These are phyloP conservation scores for Chrosomus eos DNA, from an alignment of 2,797 vertebrate genomes.

Conservation along the genomic window DNA sequence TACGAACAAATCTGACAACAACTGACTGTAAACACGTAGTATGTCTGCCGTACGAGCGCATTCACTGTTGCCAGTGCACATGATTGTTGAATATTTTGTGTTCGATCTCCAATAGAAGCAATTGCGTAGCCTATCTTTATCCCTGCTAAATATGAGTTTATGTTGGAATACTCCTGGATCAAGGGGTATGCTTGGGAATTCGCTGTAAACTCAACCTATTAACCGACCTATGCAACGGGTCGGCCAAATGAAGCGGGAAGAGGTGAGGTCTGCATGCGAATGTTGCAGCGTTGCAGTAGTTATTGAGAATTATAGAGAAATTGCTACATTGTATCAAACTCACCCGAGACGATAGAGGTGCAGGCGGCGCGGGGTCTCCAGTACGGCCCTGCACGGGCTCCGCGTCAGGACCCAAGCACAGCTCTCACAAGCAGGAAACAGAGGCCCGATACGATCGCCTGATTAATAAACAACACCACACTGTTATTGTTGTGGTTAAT, in stretches of 20 bases:
- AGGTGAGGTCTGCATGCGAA: conserved; percentile 63
- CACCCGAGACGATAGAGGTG: conserved; percentile 98
- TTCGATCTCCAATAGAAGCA: conserved; percentile 60
- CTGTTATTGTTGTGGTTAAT: neutral
- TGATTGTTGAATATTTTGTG: conserved; percentile 13
- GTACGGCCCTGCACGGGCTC: conserved; percentile 97
- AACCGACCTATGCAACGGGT: conserved; percentile 65
- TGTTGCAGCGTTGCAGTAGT: conserved; percentile 82
- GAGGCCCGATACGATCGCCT: conserved; percentile 74
- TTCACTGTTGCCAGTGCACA: conserved; percentile 35
- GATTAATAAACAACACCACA: conserved; percentile 54
- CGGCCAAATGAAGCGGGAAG: conserved; percentile 60
- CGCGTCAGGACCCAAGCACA: conserved; percentile 89
- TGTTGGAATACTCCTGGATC: conserved; percentile 86
- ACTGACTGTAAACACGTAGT: conserved; percentile 73
- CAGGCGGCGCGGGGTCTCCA: conserved; percentile 98
- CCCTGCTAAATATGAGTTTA: conserved; percentile 83
- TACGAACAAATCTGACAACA: conserved; percentile 77
- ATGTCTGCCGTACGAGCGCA: conserved; percentile 54
- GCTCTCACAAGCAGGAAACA: conserved; percentile 73
- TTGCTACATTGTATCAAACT: conserved; percentile 96
- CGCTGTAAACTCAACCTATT: conserved; percentile 74
- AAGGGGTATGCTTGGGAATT: conserved; percentile 87
- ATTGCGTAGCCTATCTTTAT: conserved; percentile 74
- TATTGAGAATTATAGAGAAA: conserved; percentile 91